Conservation (phyloP, 2,888 invertebrate species). For the Dicyrtoma fusca region DNA sequence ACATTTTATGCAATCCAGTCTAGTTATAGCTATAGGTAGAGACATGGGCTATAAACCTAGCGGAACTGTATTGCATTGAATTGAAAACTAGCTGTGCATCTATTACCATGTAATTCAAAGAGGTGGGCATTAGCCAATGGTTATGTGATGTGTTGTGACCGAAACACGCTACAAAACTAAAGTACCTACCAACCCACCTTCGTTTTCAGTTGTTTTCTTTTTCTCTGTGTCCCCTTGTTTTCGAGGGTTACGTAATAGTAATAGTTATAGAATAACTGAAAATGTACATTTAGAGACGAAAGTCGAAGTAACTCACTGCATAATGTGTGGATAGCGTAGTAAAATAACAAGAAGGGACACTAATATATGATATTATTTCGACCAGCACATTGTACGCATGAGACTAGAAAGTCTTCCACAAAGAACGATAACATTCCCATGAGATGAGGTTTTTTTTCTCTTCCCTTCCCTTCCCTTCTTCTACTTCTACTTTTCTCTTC, state of each 20-base stretch:
- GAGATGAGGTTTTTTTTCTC: slow-evolving; percentile 23
- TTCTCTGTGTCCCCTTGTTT: background rate
- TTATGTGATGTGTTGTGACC: too few relatives aligned
- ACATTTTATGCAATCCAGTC: too few relatives aligned
- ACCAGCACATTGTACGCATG: slow-evolving; percentile 20
- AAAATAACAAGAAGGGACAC: slow-evolving; percentile 15
- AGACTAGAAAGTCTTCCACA: slow-evolving; percentile 22
- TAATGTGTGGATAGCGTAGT: slow-evolving; percentile 16
- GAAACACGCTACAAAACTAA: too few relatives aligned
- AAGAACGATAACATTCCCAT: slow-evolving; percentile 27
- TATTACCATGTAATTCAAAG: too few relatives aligned
- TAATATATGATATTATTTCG: slow-evolving; percentile 26
- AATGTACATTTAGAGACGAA: background rate
- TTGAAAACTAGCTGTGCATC: too few relatives aligned
- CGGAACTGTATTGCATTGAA: too few relatives aligned
- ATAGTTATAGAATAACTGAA: too few relatives aligned
- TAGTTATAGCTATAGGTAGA: too few relatives aligned
- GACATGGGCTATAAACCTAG: too few relatives aligned
- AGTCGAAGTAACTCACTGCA: slow-evolving; percentile 16
- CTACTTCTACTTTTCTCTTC: background rate
- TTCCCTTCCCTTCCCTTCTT: background rate
- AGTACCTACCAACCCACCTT: background rate
- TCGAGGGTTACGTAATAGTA: too few relatives aligned
- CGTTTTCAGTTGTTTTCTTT: background rate
- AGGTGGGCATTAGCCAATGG: too few relatives aligned